Conservation (phyloP, 2,888 invertebrate species). For the Drosophila prolongata region DNA sequence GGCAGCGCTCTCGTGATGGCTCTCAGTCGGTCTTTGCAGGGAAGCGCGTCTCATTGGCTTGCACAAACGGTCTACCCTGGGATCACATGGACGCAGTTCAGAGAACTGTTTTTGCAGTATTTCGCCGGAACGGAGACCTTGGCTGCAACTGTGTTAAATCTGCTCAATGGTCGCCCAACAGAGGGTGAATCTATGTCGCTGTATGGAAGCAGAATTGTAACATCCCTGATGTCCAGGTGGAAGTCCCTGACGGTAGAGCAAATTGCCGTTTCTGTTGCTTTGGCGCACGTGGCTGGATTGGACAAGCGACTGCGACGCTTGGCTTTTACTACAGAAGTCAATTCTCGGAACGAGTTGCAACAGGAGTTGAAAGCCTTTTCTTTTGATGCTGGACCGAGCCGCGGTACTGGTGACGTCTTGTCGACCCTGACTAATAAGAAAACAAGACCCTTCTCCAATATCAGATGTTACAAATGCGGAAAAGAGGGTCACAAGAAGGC, state of each 20-base stretch:
- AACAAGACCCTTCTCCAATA: neutral
- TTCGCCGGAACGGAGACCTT: constrained; percentile 3
- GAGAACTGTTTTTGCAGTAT: constrained; percentile 3
- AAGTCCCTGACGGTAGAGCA: constrained; percentile 1
- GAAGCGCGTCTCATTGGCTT: constrained; percentile 5
- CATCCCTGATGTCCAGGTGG: neutral
- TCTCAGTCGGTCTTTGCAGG: neutral
- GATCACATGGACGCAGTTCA: constrained; percentile 1
- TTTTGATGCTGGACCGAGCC: neutral
- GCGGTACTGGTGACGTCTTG: neutral
- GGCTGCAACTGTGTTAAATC: constrained; percentile 3
- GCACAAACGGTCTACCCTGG: neutral
- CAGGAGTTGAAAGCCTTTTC: neutral
- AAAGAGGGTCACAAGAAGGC: neutral
- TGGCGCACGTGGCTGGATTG: neutral
- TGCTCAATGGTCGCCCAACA: neutral
- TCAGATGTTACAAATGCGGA: neutral
- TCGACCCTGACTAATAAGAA: neutral
- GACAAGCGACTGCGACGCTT: neutral
- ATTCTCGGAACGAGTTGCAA: too few species aligned
- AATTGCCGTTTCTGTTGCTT: neutral
- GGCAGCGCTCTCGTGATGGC: neutral
- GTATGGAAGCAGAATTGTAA: neutral
- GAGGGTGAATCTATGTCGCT: neutral
- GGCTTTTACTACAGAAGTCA: neutral